These are phyloP conservation scores for Pangasius mekongensis DNA, from an alignment of 2,797 vertebrate species.

Conservation along the genomic window DNA sequence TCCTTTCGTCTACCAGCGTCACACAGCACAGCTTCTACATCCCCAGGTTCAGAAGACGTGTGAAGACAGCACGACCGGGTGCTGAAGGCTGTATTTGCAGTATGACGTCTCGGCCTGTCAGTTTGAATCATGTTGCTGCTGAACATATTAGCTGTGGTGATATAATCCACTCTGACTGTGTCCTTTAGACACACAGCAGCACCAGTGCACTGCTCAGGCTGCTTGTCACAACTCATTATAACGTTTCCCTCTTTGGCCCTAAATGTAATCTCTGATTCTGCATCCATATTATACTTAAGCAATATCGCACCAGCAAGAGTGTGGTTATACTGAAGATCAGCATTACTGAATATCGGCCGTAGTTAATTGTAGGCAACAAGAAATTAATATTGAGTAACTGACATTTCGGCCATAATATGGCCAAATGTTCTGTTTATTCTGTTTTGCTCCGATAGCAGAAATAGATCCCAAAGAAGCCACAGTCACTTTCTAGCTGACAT, in stretches of 20 bases:
- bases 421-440: too few relatives aligned
- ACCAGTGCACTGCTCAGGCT: conserved; percentile 41
- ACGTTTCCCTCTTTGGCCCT: background rate
- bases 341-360: background rate
- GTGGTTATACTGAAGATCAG: background rate
- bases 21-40: background rate
- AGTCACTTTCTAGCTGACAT: too few relatives aligned
- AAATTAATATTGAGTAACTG: too few relatives aligned
- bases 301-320: background rate
- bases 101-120: conserved; percentile 47
- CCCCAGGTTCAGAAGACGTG: background rate
- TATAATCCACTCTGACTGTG: conserved; percentile 51
- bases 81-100: conserved; percentile 7
- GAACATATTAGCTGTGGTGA: conserved; percentile 34
- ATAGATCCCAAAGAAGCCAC: too few relatives aligned
- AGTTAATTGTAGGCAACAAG: too few relatives aligned
- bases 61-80: background rate
- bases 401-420: too few relatives aligned
- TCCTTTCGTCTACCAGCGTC: background rate
- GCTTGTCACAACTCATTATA: conserved; percentile 18
- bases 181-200: conserved; percentile 43
- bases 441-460: too few relatives aligned
- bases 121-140: conserved; percentile 38
- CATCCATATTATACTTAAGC: background rate
- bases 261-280: background rate